Percentiles rank a stretch among this genome's conserved stretches.
Evolutionary conservation across 2,113 vertebrate genomes (phyloP).

Genomic region (Pelvicachromis taeniatus): DNA sequence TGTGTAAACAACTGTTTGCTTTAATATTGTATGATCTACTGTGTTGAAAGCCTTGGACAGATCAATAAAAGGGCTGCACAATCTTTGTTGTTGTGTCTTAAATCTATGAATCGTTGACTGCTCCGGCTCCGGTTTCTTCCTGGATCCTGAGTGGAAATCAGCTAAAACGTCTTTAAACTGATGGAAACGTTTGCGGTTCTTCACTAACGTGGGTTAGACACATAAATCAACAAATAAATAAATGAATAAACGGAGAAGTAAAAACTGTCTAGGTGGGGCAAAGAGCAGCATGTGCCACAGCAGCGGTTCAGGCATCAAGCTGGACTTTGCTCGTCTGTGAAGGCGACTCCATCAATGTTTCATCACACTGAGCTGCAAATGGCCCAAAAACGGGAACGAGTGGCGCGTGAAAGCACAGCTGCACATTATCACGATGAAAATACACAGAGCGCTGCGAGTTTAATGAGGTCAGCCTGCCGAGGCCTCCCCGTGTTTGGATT

Average conservation of each 20-base stretch:
- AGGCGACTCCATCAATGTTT: not conserved
- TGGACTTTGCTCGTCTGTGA: slow-evolving; percentile 14
- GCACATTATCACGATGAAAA: not conserved
- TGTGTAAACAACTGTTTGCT: not conserved
- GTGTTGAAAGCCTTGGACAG: not conserved
- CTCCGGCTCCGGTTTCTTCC: fast-evolving
- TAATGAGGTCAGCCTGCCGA: not conserved
- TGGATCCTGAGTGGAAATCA: not conserved
- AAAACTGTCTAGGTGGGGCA: fast-evolving
- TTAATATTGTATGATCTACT: not conserved
- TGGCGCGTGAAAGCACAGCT: not conserved
- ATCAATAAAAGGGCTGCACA: not conserved
- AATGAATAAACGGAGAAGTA: fast-evolving
- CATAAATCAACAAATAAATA: not conserved
- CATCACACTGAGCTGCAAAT: not conserved
- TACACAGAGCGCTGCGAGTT: not conserved
- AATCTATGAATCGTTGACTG: fast-evolving
- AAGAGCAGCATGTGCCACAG: not conserved
- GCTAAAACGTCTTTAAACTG: not conserved
- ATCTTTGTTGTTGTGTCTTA: not conserved
- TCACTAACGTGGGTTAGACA: not conserved
- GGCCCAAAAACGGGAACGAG: not conserved
- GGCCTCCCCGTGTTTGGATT: not conserved
- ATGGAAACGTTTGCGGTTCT: not conserved
- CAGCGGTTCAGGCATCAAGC: not conserved